A percentile compares a stretch with the other conserved stretches of the same genome.
These are phyloP conservation scores for Ladona fulva DNA, from an alignment of 1,140 invertebrate species.

Conservation along the genomic window DNA sequence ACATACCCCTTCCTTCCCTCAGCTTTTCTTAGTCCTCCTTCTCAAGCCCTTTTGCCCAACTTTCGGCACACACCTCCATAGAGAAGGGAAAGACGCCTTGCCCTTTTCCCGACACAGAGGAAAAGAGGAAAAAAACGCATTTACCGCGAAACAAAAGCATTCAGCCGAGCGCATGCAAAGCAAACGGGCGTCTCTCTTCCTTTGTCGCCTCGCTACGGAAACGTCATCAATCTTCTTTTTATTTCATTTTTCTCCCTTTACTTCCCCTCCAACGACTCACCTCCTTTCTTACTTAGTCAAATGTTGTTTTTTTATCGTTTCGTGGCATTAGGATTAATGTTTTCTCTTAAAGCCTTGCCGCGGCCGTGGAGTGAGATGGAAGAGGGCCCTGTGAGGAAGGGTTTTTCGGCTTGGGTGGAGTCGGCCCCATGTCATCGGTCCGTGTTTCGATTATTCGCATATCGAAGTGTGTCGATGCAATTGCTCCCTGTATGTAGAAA, in stretches of 20 bases:
- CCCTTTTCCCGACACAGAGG: too few species aligned
- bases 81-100: too few species aligned
- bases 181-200: not conserved
- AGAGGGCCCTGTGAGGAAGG: not conserved
- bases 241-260: not conserved
- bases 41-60: too few species aligned
- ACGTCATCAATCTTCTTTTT: constrained; percentile 9
- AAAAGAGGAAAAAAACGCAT: not conserved
- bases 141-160: not conserved
- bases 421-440: too few species aligned
- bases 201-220: not conserved
- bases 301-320: not conserved
- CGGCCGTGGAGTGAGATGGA: not conserved
- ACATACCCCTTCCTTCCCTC: too few species aligned
- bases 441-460: too few species aligned
- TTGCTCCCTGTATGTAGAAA: too few species aligned
- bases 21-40: too few species aligned
- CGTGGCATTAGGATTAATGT: constrained; percentile 5
- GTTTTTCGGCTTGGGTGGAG: not conserved
- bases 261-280: not conserved
- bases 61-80: too few species aligned
- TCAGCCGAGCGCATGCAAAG: not conserved
- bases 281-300: not conserved
- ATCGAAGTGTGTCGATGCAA: too few species aligned
- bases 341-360: not conserved